These are phyloP conservation scores for Coracias cyanogaster DNA, from an alignment of 2,797 vertebrate species.

Conservation along the genomic window DNA sequence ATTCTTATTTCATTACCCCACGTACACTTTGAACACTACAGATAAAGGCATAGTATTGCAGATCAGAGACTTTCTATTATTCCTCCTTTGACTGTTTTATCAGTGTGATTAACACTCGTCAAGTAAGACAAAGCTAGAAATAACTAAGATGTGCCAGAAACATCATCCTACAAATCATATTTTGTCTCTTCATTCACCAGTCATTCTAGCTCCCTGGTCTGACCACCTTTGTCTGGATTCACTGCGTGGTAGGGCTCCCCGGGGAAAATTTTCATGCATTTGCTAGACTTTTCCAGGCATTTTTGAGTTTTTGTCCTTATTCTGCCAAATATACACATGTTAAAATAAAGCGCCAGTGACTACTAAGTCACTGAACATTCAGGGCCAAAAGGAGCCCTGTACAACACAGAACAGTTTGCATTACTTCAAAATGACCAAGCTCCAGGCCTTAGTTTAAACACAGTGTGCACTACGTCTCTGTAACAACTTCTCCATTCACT, in stretches of 20 bases:
- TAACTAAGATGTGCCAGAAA: not conserved
- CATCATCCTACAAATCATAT: not conserved
- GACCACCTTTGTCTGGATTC: not conserved
- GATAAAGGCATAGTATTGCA: not conserved
- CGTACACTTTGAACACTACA: not conserved
- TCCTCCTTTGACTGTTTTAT: not conserved
- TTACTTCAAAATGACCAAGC: not conserved
- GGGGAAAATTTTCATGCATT: not conserved
- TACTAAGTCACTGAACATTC: not conserved
- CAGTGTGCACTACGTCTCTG: not conserved
- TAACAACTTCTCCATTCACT: not conserved
- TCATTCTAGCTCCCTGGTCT: not conserved
- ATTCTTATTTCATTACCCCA: not conserved
- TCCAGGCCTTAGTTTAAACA: not conserved
- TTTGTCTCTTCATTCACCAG: not conserved
- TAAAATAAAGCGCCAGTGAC: not conserved
- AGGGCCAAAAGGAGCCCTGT: not conserved
- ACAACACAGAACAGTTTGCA: not conserved
- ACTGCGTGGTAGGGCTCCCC: not conserved
- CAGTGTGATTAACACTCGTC: accelerated
- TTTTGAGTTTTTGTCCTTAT: not conserved
- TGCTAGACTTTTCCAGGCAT: not conserved
- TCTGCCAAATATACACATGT: not conserved
- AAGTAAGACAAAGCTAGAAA: not conserved
- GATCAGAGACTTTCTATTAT: not conserved